These are phyloP conservation scores for Gerris buenoi DNA, from an alignment of 1,140 invertebrate species.

Conservation along the genomic window DNA sequence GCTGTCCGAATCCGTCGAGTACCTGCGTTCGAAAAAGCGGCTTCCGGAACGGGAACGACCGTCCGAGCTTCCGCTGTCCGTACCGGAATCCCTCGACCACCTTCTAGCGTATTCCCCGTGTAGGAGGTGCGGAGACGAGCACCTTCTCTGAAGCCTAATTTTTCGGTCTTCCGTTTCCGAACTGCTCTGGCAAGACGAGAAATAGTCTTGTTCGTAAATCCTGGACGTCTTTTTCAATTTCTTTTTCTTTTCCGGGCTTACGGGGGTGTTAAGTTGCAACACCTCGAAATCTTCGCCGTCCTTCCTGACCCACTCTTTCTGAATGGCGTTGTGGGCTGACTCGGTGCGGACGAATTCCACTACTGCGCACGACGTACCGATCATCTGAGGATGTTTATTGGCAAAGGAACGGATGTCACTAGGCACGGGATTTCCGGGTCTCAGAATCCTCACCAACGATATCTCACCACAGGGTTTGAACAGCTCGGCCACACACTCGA, in stretches of 20 bases:
- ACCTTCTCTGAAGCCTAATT: conserved; percentile 33
- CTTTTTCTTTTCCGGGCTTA: conserved; percentile 29
- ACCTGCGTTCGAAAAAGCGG: conserved; percentile 29
- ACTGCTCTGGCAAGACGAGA: conserved; percentile 47
- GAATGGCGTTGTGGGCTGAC: conserved; percentile 60
- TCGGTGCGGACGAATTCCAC: conserved; percentile 80
- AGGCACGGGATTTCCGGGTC: conserved; percentile 72
- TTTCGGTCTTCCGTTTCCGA: conserved; percentile 46
- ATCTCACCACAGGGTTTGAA: conserved; percentile 79
- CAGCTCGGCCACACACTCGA: conserved; percentile 74
- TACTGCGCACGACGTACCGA: conserved; percentile 66
- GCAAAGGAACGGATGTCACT: conserved; percentile 76
- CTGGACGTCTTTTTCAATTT: conserved; percentile 27
- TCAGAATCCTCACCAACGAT: conserved; percentile 64
- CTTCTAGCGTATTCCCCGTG: conserved; percentile 36
- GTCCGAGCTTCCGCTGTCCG: conserved; percentile 40
- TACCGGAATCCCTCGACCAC: conserved; percentile 39
- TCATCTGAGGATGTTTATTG: conserved; percentile 75
- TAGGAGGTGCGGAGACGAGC: conserved; percentile 36
- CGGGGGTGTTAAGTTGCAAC: conserved; percentile 28
- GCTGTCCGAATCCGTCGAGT: conserved; percentile 32
- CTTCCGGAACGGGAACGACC: conserved; percentile 38
- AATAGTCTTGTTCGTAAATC: conserved; percentile 27
- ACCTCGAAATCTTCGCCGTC: conserved; percentile 20
- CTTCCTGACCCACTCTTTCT: conserved; percentile 38